Evolutionary conservation across 2,888 invertebrate species (phyloP).

Genomic region (Philereme vetulata): DNA sequence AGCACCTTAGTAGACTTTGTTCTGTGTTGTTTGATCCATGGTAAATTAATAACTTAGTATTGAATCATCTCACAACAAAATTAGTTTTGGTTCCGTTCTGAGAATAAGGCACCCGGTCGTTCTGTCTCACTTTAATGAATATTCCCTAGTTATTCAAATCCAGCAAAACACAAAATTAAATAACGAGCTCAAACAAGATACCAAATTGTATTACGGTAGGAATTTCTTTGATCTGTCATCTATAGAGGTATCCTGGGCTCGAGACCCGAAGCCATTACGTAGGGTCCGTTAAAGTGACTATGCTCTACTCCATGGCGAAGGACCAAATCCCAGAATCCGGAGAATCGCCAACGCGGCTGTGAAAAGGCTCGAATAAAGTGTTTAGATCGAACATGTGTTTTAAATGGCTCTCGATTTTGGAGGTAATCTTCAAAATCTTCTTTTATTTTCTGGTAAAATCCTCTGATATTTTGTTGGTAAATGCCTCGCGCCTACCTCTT

Average conservation of each 20-base stretch:
- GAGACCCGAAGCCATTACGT: slow-evolving; percentile 26
- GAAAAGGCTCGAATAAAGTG: slow-evolving; percentile 29
- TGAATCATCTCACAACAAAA: no score
- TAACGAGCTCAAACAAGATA: slow-evolving; percentile 38
- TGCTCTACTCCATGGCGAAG: slow-evolving; percentile 9
- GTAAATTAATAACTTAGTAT: no score
- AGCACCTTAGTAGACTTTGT: no score
- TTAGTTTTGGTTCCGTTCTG: no score
- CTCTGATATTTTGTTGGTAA: slow-evolving; percentile 19
- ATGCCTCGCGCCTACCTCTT: slow-evolving; percentile 12
- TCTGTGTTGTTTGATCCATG: no score
- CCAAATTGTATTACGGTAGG: slow-evolving; percentile 36
- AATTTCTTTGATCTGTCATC: slow-evolving; percentile 41
- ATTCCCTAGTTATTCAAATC: slow-evolving; percentile 20
- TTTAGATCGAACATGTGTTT: slow-evolving; percentile 39
- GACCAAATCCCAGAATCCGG: slow-evolving; percentile 24
- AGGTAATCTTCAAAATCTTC: slow-evolving; percentile 30
- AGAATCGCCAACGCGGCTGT: slow-evolving; percentile 22
- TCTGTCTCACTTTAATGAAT: slow-evolving; percentile 13
- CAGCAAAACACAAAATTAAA: slow-evolving; percentile 34
- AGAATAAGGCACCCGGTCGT: not conserved
- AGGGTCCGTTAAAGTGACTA: slow-evolving; percentile 20
- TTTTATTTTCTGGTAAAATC: slow-evolving; percentile 22
- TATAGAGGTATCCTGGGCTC: slow-evolving; percentile 25
- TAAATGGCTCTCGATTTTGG: slow-evolving; percentile 37